These are phyloP conservation scores for Bhutanitis thaidina DNA, from an alignment of 2,888 invertebrate genomes.

Conservation along the genomic window DNA sequence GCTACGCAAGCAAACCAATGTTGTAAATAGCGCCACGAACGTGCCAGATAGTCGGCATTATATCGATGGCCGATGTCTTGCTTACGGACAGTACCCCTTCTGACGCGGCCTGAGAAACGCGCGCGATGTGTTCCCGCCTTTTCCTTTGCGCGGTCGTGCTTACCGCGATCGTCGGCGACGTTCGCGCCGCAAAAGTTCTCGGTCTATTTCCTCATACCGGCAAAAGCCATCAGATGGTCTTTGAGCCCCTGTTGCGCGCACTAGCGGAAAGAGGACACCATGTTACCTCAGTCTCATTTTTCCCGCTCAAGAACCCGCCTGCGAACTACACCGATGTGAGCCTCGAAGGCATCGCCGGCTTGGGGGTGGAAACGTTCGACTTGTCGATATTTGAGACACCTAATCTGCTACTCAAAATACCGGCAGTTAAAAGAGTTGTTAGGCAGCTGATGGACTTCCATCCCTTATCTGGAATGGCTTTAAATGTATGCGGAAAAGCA, in stretches of 20 bases:
- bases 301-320: constrained; percentile 70
- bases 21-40: constrained; percentile 33
- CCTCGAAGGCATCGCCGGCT: constrained; percentile 55
- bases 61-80: background rate
- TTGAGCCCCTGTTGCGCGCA: constrained; percentile 74
- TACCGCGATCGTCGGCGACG: constrained; percentile 40
- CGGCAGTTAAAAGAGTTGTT: constrained; percentile 30
- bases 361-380: constrained; percentile 56
- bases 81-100: constrained; percentile 27
- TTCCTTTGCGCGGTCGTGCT: constrained; percentile 31
- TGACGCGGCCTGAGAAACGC: constrained; percentile 26
- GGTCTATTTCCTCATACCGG: constrained; percentile 81
- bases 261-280: constrained; percentile 80
- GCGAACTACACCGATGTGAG: constrained; percentile 66
- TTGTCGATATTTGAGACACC: constrained; percentile 43
- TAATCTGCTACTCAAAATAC: constrained; percentile 33
- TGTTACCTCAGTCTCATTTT: constrained; percentile 81
- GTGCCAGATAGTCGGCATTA: constrained; percentile 16
- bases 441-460: constrained; percentile 45
- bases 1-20: constrained; percentile 30
- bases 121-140: constrained; percentile 46
- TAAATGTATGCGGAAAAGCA: constrained; percentile 55
- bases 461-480: constrained; percentile 50
- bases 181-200: constrained; percentile 68
- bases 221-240: constrained; percentile 82